These are phyloP conservation scores for Anoplopoma fimbria DNA, from an alignment of 2,113 vertebrate species.

Conservation along the genomic window DNA sequence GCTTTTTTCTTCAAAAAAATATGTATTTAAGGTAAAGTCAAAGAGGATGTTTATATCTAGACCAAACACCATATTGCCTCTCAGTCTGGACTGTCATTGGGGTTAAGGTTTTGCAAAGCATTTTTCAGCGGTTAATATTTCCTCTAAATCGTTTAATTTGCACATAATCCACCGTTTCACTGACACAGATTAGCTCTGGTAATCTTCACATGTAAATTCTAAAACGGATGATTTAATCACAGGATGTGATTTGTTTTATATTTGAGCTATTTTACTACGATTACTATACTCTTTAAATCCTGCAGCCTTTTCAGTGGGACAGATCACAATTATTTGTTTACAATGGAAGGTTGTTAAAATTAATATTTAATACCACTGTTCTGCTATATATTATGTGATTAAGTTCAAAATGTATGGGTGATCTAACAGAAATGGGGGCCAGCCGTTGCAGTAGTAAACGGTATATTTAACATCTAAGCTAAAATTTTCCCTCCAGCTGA, in stretches of 20 bases:
- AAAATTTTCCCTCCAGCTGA: neutral
- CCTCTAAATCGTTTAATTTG: conserved; percentile 35
- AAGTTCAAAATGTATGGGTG: neutral
- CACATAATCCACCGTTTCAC: conserved; percentile 43
- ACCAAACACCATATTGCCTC: neutral
- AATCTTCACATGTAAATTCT: conserved; percentile 33
- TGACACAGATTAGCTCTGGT: conserved; percentile 42
- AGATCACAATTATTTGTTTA: neutral
- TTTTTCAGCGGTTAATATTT: conserved; percentile 47
- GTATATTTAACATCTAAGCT: neutral
- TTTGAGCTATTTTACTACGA: neutral
- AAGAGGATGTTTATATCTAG: neutral
- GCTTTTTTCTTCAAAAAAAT: neutral
- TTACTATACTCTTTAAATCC: neutral
- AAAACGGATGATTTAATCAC: conserved; percentile 20
- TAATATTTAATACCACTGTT: neutral
- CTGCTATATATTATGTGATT: neutral
- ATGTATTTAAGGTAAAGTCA: neutral
- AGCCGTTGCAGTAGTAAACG: neutral
- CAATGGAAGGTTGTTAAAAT: neutral
- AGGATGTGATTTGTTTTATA: conserved; percentile 9
- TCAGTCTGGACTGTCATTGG: neutral
- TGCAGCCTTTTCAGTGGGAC: neutral
- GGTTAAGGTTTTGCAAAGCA: conserved; percentile 4
- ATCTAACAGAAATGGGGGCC: neutral